Evolutionary conservation across 2,888 invertebrate genomes (phyloP), one percentile per base, ranked within the genome.

Genomic region (Troides oblongomaculatus): DNA sequence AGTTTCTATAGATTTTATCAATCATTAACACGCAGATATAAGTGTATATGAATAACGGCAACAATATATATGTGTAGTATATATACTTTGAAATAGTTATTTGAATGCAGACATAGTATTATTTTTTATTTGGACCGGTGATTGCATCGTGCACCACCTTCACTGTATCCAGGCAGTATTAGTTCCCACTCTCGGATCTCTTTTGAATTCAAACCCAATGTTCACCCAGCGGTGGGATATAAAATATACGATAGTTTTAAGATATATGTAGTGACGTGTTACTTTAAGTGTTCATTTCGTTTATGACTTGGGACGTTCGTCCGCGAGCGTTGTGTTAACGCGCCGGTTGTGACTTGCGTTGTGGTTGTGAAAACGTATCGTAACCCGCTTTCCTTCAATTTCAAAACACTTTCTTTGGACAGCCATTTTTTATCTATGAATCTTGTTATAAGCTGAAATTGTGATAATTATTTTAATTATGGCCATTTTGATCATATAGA

Each of bases 181-280:
- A 90, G 80, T 87, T 72, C 79, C 78, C 84, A 83, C 80, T 87
- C 82, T 85, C 82, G 81, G 90, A 90, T 90, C 90, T 90, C 90
- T 85, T 53, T 85, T 84, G 76, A 18, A 6, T 84, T 78, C 83
- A 80, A 79, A 84, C 89, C 90, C 85, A 84, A 82, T 86, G 30
- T 75, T 81, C 81, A 87, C 82, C 86, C 74, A 86, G 85, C 82
- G 88, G 88, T 90, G 90, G 10, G 88, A 85, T 90, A 91, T 90
- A 89, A 87, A 86, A 3, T 89, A 90, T 92, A 92, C 90, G 90
- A 90, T 92, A 91, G 87, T 72, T 81, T 74, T 91, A 90, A 91
- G 89, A 68, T 81, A 77, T 79, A 39, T 76, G 73, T 81, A 89
- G 86, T 81, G 76, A 87, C 85, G 84, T 83, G 78, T 79, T 85